phyloP scores from a whole-genome alignment of 2,797 vertebrate species.

The Neostethus bicornis region DNA sequence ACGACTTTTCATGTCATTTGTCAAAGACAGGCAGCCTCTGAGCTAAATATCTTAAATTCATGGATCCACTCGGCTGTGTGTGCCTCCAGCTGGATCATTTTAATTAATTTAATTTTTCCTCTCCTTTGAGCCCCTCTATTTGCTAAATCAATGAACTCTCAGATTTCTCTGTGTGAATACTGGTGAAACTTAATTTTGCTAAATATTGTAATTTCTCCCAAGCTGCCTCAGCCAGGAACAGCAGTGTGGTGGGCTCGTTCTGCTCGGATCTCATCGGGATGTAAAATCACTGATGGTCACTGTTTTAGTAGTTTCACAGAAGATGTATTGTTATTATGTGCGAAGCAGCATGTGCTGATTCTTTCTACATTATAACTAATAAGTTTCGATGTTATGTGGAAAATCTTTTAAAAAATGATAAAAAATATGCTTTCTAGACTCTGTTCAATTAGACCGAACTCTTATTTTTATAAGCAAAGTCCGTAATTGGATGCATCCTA shows the following conservation, averaged over 20 bases:
- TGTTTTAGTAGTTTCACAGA: conserved; percentile 1
- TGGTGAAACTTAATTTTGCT: conserved; percentile 18
- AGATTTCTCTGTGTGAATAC: conserved; percentile 21
- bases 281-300: neutral
- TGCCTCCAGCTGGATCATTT: conserved; percentile 33
- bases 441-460: no score
- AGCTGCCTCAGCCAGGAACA: conserved; percentile 6
- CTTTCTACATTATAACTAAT: conserved; percentile 4
- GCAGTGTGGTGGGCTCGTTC: neutral
- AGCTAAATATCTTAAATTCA: conserved; percentile 18
- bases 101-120: conserved; percentile 39
- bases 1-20: conserved; percentile 7
- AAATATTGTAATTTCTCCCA: conserved; percentile 17
- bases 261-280: conserved; percentile 1
- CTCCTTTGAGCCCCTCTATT: conserved; percentile 23
- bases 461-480: neutral
- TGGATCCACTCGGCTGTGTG: conserved; percentile 20
- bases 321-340: neutral
- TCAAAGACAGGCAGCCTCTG: conserved; percentile 18
- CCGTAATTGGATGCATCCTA: conserved; percentile 2
- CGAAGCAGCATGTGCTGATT: neutral
- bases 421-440: no score
- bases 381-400: conserved; percentile 1
- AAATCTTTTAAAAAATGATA: no score
- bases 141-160: conserved; percentile 18